Evolutionary conservation across 2,888 invertebrate genomes (phyloP).

Genomic region (Phymatocera aterrima): DNA sequence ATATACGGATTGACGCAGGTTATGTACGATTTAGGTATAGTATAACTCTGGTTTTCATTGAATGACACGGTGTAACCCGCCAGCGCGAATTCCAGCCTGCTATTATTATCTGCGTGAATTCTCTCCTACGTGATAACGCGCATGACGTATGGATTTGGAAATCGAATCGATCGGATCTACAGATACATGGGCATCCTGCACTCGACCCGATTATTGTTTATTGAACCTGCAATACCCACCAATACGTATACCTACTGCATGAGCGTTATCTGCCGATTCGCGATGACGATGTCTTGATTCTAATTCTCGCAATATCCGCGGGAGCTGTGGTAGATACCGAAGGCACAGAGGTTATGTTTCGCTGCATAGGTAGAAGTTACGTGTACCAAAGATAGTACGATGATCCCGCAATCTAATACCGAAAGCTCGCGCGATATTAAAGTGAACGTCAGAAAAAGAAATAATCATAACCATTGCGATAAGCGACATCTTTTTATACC

Average conservation of each 20-base stretch:
- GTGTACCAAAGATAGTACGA: background rate
- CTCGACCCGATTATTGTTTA: slow-evolving; percentile 4
- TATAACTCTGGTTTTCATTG: background rate
- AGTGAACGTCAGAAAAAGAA: background rate
- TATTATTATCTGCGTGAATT: background rate
- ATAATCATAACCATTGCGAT: background rate
- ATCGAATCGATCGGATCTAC: background rate
- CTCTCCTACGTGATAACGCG: slow-evolving; percentile 16
- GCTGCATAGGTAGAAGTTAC: background rate
- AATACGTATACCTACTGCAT: too few relatives aligned
- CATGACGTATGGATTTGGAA: background rate
- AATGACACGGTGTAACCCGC: background rate
- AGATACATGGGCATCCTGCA: background rate
- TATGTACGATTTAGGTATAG: too few relatives aligned
- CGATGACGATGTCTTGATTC: too few relatives aligned
- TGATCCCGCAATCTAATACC: too few relatives aligned
- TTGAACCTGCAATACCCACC: too few relatives aligned
- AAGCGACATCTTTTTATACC: slow-evolving; percentile 15
- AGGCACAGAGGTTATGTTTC: too few relatives aligned
- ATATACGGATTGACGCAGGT: too few relatives aligned
- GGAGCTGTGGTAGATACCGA: too few relatives aligned
- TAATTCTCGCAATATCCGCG: too few relatives aligned
- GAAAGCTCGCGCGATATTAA: too few relatives aligned
- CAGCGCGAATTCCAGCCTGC: background rate
- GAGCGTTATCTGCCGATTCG: too few relatives aligned